Base-by-base conservation (phyloP, 1,140 invertebrate species). In the Drosophila bipectinata region DNA sequence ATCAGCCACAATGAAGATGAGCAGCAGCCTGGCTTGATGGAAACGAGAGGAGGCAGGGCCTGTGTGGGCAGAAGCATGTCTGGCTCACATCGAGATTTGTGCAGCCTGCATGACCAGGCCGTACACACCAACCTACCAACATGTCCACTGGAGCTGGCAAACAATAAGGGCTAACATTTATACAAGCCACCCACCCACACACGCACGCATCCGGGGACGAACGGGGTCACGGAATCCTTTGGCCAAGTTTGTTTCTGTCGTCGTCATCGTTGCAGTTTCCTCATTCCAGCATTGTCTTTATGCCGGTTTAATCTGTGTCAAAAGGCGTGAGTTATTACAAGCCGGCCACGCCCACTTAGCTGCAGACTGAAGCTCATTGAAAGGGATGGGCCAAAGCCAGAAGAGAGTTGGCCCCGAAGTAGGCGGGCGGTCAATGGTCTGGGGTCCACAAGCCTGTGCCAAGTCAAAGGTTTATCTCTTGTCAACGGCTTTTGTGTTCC, bases 281-380 rank as follows among this genome's bases (percentile, higher is more conserved):
- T 55, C 32, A 48, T 48, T 45, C 44, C 53, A 15, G 34, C 45
- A 63, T 63, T 73, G 51, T 73, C 58, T 63, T 49, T 63, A 88
- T 87, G 83, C 83, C 76, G 83, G 79, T 75, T 87, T 87, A 88
- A 88, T 88, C 83, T 88, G 83, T 83, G 83, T 88, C 83, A 83
- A 88, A 88, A 88, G 83, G 84, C 83, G 79, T 88, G 84, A 87
- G 83, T 88, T 88, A 88, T 88, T 88, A 88, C 83, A 88, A 88
- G 76, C 79, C 72, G 60, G 49, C 71, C 78, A 74, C 74, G 82
- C 82, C 81, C 73, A 60, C 39, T 66, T 66, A 73, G 80, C 57
- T 69, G 57, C 45, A 60, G 34, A 14, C 66, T 68, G 30, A 26
- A 48, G 48, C 26, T 32, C 39, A 47, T 47, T 47, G 44, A 47